Evolutionary conservation across 2,113 vertebrate genomes (phyloP).

Genomic region (Melanotaenia duboulayi): DNA sequence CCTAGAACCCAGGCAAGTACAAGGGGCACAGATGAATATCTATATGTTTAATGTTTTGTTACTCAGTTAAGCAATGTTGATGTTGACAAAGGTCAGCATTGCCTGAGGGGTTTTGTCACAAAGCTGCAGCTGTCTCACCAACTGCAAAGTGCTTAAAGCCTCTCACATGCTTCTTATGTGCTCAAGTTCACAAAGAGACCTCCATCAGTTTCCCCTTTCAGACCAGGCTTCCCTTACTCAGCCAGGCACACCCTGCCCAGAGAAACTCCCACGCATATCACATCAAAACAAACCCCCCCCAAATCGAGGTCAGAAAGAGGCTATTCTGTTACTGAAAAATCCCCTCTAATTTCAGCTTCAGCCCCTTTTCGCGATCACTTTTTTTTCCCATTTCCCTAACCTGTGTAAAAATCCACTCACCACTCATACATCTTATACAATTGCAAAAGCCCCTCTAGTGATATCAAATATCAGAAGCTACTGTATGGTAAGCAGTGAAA

Average conservation of each 20-base stretch:
- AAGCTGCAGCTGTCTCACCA: slow-evolving; percentile 31
- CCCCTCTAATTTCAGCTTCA: slow-evolving; percentile 41
- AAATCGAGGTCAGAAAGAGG: slow-evolving; percentile 2
- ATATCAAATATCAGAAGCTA: slow-evolving; percentile 31
- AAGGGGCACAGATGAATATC: slow-evolving; percentile 32
- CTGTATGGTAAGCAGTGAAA: slow-evolving; percentile 36
- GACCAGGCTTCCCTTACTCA: slow-evolving; percentile 31
- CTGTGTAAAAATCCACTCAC: background rate
- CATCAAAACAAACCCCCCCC: slow-evolving; percentile 38
- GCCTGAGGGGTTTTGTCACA: slow-evolving; percentile 55
- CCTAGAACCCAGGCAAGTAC: background rate
- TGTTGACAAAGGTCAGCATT: slow-evolving; percentile 22
- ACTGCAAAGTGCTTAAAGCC: slow-evolving; percentile 14
- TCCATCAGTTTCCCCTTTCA: slow-evolving; percentile 40
- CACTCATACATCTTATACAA: slow-evolving; percentile 12
- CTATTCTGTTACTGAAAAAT: slow-evolving; percentile 67
- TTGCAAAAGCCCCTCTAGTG: slow-evolving; percentile 6
- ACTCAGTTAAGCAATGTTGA: slow-evolving; percentile 24
- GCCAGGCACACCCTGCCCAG: slow-evolving; percentile 62
- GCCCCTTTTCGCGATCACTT: background rate
- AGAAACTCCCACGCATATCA: slow-evolving; percentile 76
- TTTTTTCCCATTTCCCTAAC: background rate
- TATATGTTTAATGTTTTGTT: slow-evolving; percentile 31
- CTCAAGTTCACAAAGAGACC: slow-evolving; percentile 61
- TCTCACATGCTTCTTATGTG: slow-evolving; percentile 25